Evolutionary conservation across 1,140 invertebrate genomes (phyloP), one percentile per base, ranked within the genome.

Genomic region (Andrena cerasifolii): DNA sequence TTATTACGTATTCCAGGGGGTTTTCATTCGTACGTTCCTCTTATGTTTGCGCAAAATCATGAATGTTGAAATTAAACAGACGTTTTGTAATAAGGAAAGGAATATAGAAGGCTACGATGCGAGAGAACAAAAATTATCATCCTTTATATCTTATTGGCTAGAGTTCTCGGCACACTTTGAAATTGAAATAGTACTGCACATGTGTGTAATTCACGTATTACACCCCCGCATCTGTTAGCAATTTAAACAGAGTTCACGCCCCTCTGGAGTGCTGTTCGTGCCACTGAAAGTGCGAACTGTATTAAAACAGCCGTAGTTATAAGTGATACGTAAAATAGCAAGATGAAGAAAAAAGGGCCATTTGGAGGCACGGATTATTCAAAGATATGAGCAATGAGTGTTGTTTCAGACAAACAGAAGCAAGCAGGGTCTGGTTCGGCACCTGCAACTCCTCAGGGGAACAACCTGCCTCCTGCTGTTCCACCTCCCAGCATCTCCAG

Each of bases 401-500:
- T 91, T 92, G 91, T 92, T 93, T 92, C 90, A 92, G 92, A 91
- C 89, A 91, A 91, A 88, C 91, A 91, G 90, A 92, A 85, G 88
- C 90, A 91, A 90, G 93, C 91, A 89, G 91, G 91, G 89, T 91
- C 91, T 89, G 93, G 88, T 92, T 92, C 92, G 80, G 91, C 92
- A 87, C 92, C 91, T 83, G 92, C 90, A 84, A 92, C 90, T 87
- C 91, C 91, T 88, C 91, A 93, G 86, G 90, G 85, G 87, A 91
- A 89, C 89, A 92, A 91, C 84, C 89, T 91, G 88, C 87, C 91
- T 92, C 89, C 91, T 89, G 90, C 87, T 81, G 89, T 91, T 91
- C 92, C 89, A 89, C 90, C 89, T 89, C 90, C 92, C 90, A 92
- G 88, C 88, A 95, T 95, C 93, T 94, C 94, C 76, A 94, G 95